A percentile compares a stretch with the other conserved stretches of the same genome.
These are phyloP conservation scores for Drosophila athabasca DNA, from an alignment of 1,140 invertebrate species.

Conservation along the genomic window DNA sequence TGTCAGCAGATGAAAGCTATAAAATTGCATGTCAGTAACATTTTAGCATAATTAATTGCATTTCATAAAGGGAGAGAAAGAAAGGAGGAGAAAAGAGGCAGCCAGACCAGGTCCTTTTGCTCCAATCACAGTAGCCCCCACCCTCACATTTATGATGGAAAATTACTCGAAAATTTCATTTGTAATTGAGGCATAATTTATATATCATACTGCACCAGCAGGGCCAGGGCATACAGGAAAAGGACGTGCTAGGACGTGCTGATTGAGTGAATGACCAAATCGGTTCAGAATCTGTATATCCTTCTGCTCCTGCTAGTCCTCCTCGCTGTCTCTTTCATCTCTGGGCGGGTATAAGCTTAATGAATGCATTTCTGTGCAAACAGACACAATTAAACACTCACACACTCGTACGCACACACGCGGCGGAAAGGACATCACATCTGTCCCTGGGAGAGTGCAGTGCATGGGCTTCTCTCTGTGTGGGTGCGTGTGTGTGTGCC, in stretches of 20 bases:
- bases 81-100: background rate
- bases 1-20: constrained; percentile 33
- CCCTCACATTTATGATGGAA: background rate
- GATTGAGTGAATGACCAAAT: constrained; percentile 26
- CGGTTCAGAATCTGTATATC: constrained; percentile 25
- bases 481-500: constrained; percentile 28
- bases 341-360: constrained; percentile 44
- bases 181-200: constrained; percentile 57
- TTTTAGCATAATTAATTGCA: constrained; percentile 63
- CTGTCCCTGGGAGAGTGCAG: background rate
- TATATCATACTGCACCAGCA: constrained; percentile 4
- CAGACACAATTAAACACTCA: constrained; percentile 52
- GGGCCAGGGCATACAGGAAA: background rate
- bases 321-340: background rate
- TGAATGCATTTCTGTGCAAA: constrained; percentile 57
- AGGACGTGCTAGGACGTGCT: too few species aligned
- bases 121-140: background rate
- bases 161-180: constrained; percentile 62
- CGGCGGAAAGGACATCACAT: constrained; percentile 16
- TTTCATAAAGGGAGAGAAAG: constrained; percentile 17
- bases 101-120: too few species aligned
- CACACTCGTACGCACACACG: background rate
- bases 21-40: constrained; percentile 52
- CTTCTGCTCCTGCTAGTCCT: background rate
- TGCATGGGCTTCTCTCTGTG: background rate